Base-by-base conservation (phyloP, 2,888 invertebrate genomes). In the Hypomecis punctinalis region DNA sequence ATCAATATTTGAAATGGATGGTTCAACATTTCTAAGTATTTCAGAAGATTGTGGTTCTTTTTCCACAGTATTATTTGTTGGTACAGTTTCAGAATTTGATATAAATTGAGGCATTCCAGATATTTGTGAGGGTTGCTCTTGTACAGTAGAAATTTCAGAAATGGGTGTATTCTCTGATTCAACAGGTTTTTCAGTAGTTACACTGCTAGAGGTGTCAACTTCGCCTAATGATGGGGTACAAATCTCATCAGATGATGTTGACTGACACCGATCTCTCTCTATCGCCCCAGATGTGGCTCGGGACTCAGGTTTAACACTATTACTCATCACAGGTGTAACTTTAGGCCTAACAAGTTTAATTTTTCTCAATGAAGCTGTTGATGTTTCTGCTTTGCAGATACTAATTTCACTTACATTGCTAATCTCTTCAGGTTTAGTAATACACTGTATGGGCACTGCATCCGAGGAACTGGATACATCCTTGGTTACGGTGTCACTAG, bases 401-500 rank as follows among this genome's bases (percentile, higher is more conserved):
- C 86, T 91, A 79, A 89, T 82, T 84, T 90, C 91, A 84, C 86
- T 90, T 85, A 90, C 76, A 84, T 85, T 88, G 84, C 86, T 90
- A 88, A 86, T 88, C 83, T 89, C 89, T 83, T 90, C 87, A 77
- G 85, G 84, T 77, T 86, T 89, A 75, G 82, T 78, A 84, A 84
- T 88, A 88, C 84, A 85, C 80, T 86, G 82, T 81, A 83, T 75
- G 72, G 84, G 77, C 75, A 92, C 84, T 71, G 89, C 86, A 81
- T 93, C 93, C 52, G 93, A 93, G 52, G 93, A 93, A 82, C 93
- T 93, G 67, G 93, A 91, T 62, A 93, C 93, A 87, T 90, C 91
- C 78, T 93, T 93, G 62, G 84, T 75, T 60, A 88, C 70, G 71
- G 79, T 77, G 73, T 88, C 89, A 81, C 84, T 81, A 60, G 72